phyloP scores from a whole-genome alignment of 2,797 vertebrate species.

The Sitta carolinensis region DNA sequence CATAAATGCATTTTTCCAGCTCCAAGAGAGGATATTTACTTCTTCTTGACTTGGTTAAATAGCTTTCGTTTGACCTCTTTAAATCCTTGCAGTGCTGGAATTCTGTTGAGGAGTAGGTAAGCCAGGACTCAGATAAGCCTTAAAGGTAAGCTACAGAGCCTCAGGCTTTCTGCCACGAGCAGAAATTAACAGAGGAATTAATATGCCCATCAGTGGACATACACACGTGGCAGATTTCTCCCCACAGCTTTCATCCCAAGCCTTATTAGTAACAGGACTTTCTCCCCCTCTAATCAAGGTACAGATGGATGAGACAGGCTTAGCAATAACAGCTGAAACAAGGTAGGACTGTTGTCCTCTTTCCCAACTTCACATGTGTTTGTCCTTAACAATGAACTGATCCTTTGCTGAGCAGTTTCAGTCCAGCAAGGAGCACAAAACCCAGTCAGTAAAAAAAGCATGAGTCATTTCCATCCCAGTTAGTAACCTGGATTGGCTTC shows the following conservation, averaged over 20 bases:
- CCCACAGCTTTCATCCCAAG: neutral
- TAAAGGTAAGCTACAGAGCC: neutral
- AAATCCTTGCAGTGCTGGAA: neutral
- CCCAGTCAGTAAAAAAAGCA: neutral
- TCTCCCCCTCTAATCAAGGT: neutral
- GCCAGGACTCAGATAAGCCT: neutral
- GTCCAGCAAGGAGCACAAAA: neutral
- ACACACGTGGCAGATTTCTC: neutral
- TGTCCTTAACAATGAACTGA: neutral
- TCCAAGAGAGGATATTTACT: neutral
- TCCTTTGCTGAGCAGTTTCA: neutral
- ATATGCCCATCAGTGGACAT: neutral
- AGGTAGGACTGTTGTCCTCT: neutral
- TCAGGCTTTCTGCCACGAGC: neutral
- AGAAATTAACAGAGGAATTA: neutral
- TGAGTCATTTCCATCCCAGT: neutral
- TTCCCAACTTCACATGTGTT: neutral
- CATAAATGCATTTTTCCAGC: constrained; percentile 28
- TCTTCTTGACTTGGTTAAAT: neutral
- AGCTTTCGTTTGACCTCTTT: neutral
- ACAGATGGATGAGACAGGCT: neutral
- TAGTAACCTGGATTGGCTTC: neutral
- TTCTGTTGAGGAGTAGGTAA: neutral
- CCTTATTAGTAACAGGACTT: neutral
- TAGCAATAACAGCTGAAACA: neutral